Percentiles rank a stretch among this genome's conserved stretches.
Evolutionary conservation across 2,797 vertebrate species (phyloP).

Genomic region (Trematomus bernacchii): DNA sequence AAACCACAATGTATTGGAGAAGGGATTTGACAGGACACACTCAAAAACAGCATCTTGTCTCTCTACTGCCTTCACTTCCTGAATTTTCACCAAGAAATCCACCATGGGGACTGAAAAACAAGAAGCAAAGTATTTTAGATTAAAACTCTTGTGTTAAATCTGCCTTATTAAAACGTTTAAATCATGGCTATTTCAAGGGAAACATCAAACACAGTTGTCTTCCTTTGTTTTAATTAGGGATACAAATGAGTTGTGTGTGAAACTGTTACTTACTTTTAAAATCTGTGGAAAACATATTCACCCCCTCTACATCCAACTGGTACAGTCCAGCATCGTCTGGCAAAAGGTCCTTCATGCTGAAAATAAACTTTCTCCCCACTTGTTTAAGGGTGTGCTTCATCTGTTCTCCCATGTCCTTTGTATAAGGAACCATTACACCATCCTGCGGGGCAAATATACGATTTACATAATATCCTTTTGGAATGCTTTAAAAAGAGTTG

Average conservation of each 20-base stretch:
- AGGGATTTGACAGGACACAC: conserved; percentile 84
- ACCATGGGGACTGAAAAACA: conserved; percentile 73
- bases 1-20: conserved; percentile 85
- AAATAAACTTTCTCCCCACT: conserved; percentile 84
- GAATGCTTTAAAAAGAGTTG: background rate
- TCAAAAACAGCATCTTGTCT: conserved; percentile 84
- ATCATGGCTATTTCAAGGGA: background rate
- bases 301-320: conserved; percentile 87
- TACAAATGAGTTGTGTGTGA: background rate
- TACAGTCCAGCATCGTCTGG: conserved; percentile 91
- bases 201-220: background rate
- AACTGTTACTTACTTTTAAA: conserved; percentile 82
- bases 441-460: conserved; percentile 76
- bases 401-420: conserved; percentile 74
- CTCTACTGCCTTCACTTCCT: conserved; percentile 82
- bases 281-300: conserved; percentile 89
- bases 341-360: conserved; percentile 86
- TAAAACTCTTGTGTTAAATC: background rate
- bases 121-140: background rate
- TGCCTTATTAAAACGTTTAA: background rate
- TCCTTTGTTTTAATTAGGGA: background rate
- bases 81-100: conserved; percentile 84
- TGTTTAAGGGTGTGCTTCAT: conserved; percentile 83
- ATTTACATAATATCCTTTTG: background rate
- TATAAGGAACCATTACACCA: conserved; percentile 85